A percentile compares a stretch with the other conserved stretches of the same genome.
These are phyloP conservation scores for Nannospalax galili DNA, from an alignment of 2,113 vertebrate species.

Conservation along the genomic window DNA sequence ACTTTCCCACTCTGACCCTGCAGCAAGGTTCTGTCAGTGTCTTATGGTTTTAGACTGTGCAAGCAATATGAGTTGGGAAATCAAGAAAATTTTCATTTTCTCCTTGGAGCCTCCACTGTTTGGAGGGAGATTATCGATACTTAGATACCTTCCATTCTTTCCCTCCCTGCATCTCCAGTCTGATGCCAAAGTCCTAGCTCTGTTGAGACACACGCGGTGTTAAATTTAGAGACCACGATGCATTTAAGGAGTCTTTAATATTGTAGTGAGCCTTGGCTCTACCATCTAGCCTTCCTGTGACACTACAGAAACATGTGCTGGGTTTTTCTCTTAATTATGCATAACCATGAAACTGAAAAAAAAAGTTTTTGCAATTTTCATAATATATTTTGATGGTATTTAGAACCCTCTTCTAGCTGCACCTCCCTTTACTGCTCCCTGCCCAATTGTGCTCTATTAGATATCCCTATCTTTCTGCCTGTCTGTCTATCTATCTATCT, in stretches of 20 bases:
- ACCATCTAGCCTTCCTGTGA: neutral
- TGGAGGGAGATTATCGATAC: neutral
- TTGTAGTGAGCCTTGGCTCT: neutral
- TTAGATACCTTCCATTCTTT: neutral
- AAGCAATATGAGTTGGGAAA: neutral
- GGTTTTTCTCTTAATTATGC: neutral
- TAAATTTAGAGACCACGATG: neutral
- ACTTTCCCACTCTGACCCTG: neutral
- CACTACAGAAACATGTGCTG: too few species aligned
- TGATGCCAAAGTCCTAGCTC: neutral
- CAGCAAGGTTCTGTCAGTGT: rapidly evolving
- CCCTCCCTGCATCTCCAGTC: neutral
- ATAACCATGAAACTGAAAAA: too few species aligned
- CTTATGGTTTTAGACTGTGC: neutral
- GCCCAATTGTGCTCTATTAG: too few species aligned
- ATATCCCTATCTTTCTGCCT: too few species aligned
- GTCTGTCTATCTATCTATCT: too few species aligned
- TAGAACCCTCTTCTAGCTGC: too few species aligned
- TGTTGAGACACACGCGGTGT: neutral
- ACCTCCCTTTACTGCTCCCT: too few species aligned
- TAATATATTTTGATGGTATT: too few species aligned
- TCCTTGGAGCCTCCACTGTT: neutral
- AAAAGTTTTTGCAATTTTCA: too few species aligned
- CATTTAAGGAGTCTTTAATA: neutral
- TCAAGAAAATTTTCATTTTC: neutral